Base-by-base conservation (phyloP, 2,113 vertebrate genomes). In the Pangasianodon gigas region DNA sequence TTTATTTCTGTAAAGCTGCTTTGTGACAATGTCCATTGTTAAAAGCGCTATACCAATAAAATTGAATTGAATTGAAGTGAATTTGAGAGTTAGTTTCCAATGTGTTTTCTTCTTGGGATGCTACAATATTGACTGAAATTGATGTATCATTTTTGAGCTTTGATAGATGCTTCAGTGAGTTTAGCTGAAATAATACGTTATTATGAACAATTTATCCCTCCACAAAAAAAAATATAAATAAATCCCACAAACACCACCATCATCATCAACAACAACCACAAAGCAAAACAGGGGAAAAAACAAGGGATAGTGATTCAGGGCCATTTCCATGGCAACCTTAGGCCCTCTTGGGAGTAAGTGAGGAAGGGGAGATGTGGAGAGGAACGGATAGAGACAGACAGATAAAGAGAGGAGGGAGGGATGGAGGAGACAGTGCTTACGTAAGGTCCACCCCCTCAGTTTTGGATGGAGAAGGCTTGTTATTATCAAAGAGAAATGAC, bases 261-360 rank as follows among this genome's bases (percentile, higher is more conserved):
- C 54, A 56, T 5, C 54, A 56, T 19, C 54, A 32, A 18, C 51
- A 81, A 16, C 71, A 75, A 24, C 37, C 19, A 21, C 37, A 44
- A 79, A 77, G 8, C 44, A 79, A 79, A 48, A 51, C 16, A 1
- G 6, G 29, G 79, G 16, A 1, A 80, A n/a, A 67, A 81, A 14
- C 24, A 60, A 60, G 37, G 5, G 21, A 44, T 52, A 75, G 74
- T 56, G 86, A 79, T 88, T 86, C 24, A 65, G 62, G 84, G 84
- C 77, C n/a, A 65, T 92, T 92, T 65, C 89, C 89, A 92, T 92
- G 85, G 88, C 86, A 92, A 92, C 89, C 46, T 21, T 8, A 62
- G 71, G 51, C 41, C 41, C 48, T 58, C 71, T 54, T 65, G 86
- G 67, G 80, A 65, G 54, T 9, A 80, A 80, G 58, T 86, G 58